Evolutionary conservation across 2,888 invertebrate species (phyloP).

Genomic region (Ptilodon capucinus): DNA sequence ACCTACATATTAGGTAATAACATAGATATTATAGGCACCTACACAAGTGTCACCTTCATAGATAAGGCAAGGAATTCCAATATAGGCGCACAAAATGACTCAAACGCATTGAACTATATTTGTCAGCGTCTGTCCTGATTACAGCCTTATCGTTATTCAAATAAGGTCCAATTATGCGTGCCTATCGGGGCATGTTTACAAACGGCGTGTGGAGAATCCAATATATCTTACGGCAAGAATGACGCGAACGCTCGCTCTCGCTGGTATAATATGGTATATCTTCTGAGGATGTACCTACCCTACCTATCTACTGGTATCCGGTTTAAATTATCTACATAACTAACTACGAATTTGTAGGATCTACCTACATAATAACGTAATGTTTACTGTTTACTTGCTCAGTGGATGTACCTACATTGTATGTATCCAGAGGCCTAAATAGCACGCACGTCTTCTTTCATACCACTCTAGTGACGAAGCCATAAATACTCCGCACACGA

Average conservation of each 20-base stretch:
- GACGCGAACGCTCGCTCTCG: conserved; percentile 3
- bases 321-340: too few relatives aligned
- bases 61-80: conserved; percentile 43
- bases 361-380: too few relatives aligned
- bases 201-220: conserved; percentile 17
- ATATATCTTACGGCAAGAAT: conserved; percentile 25
- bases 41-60: background rate
- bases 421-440: too few relatives aligned
- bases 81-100: conserved; percentile 38
- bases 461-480: too few relatives aligned
- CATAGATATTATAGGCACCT: conserved; percentile 6
- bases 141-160: background rate
- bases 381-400: too few relatives aligned
- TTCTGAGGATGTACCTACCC: too few relatives aligned
- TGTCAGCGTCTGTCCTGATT: background rate
- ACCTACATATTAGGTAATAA: too few relatives aligned
- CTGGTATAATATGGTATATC: background rate
- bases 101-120: conserved; percentile 27
- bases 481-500: too few relatives aligned
- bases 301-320: too few relatives aligned
- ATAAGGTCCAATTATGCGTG: conserved; percentile 7
- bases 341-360: too few relatives aligned
- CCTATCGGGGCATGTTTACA: conserved; percentile 26
- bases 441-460: too few relatives aligned
- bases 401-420: too few relatives aligned